phyloP scores from a whole-genome alignment of 2,888 invertebrate species.

The Hoplodrina blanda region DNA sequence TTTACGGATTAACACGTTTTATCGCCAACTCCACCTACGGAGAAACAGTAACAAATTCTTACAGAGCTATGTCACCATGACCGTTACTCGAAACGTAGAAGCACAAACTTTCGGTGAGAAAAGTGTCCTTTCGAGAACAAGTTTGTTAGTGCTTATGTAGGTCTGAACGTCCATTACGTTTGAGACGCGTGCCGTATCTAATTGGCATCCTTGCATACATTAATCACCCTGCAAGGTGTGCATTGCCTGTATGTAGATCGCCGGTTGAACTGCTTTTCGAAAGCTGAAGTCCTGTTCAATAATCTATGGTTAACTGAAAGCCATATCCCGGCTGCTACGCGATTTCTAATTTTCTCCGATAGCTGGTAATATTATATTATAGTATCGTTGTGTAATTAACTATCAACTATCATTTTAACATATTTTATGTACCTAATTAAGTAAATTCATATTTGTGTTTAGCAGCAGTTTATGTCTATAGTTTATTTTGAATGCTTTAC shows the following conservation, averaged over 20 bases:
- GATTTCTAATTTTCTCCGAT: constrained; percentile 80
- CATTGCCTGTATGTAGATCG: constrained; percentile 76
- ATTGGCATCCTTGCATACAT: constrained; percentile 86
- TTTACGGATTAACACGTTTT: constrained; percentile 65
- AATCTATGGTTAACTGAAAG: constrained; percentile 81
- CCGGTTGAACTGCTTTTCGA: constrained; percentile 75
- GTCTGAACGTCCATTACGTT: constrained; percentile 65
- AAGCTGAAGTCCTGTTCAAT: constrained; percentile 82
- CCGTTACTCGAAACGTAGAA: constrained; percentile 76
- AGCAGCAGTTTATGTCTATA: constrained; percentile 1
- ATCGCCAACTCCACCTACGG: constrained; percentile 75
- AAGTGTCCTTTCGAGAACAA: constrained; percentile 77
- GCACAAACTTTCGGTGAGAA: constrained; percentile 68
- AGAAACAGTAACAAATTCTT: constrained; percentile 77
- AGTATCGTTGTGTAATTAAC: constrained; percentile 65
- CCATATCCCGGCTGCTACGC: constrained; percentile 74
- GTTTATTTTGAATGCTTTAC: constrained; percentile 13
- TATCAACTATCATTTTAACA: constrained; percentile 67
- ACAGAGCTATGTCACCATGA: constrained; percentile 77
- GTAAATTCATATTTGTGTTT: constrained; percentile 31
- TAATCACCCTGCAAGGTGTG: constrained; percentile 75
- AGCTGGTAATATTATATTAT: constrained; percentile 63
- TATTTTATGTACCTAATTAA: constrained; percentile 44
- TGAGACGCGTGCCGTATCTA: constrained; percentile 81
- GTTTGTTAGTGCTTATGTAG: constrained; percentile 74